Conservation (phyloP, 1,140 invertebrate genomes). For the Drosophila kikkawai region DNA sequence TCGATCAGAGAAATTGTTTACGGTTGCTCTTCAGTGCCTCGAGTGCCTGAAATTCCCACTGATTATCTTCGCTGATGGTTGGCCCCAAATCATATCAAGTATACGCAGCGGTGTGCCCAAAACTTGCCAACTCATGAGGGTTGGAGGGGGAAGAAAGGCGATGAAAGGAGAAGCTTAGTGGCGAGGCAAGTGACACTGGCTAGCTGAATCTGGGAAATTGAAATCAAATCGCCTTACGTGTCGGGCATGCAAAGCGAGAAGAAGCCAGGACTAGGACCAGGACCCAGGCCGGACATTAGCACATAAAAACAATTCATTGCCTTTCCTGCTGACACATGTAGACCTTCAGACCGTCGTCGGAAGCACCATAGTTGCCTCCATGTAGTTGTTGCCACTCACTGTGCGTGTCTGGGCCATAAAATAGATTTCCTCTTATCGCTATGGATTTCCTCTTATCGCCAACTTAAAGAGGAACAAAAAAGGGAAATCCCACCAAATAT, state of each 20-base stretch:
- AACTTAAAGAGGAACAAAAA: slow-evolving; percentile 7
- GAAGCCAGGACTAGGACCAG: background rate
- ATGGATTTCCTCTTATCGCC: slow-evolving; percentile 22
- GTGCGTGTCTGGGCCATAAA: slow-evolving; percentile 64
- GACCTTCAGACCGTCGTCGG: slow-evolving; percentile 11
- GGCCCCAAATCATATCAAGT: slow-evolving; percentile 14
- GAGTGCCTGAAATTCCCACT: slow-evolving; percentile 49
- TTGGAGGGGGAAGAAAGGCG: background rate
- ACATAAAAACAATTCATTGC: slow-evolving; percentile 82
- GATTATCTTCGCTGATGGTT: slow-evolving; percentile 40
- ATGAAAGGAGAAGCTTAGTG: background rate
- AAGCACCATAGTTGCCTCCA: background rate
- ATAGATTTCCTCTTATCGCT: slow-evolving; percentile 27
- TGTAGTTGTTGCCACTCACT: slow-evolving; percentile 26
- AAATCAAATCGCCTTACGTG: slow-evolving; percentile 84
- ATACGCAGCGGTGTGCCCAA: slow-evolving; percentile 28
- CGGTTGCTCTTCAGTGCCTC: background rate
- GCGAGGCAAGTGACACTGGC: slow-evolving; percentile 30
- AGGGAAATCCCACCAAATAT: slow-evolving; percentile 16
- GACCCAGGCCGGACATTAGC: slow-evolving; percentile 59
- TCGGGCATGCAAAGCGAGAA: slow-evolving; percentile 65
- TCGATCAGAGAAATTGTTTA: slow-evolving; percentile 22
- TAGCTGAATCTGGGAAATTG: slow-evolving; percentile 83
- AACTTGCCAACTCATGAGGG: slow-evolving; percentile 37
- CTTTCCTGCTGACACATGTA: slow-evolving; percentile 74